These are phyloP conservation scores for Epinephelus fuscoguttatus DNA, from an alignment of 2,113 vertebrate species.

Conservation along the genomic window DNA sequence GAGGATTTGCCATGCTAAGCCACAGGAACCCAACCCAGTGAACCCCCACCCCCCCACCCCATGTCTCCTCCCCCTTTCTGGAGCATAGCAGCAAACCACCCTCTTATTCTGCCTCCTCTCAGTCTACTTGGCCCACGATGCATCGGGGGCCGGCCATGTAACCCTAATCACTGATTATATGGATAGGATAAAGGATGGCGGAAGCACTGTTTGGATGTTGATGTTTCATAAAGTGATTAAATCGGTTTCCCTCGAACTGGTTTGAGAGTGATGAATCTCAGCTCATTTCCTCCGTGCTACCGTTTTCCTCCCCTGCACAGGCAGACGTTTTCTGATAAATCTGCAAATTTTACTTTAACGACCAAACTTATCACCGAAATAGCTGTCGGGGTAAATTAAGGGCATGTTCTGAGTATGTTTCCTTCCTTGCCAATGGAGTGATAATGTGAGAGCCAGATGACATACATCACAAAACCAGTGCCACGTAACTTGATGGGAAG, in stretches of 20 bases:
- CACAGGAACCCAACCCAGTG: slow-evolving; percentile 72
- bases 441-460: slow-evolving; percentile 55
- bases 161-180: slow-evolving; percentile 46
- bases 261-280: slow-evolving; percentile 31
- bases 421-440: slow-evolving; percentile 4
- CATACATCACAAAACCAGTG: slow-evolving; percentile 44
- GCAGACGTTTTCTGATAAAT: slow-evolving; percentile 25
- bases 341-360: slow-evolving; percentile 29
- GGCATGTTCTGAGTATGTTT: not conserved
- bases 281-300: not conserved
- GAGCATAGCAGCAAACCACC: slow-evolving; percentile 42
- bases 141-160: slow-evolving; percentile 13
- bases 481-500: slow-evolving; percentile 43
- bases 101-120: slow-evolving; percentile 1
- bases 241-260: slow-evolving; percentile 13
- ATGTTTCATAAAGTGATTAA: slow-evolving; percentile 43
- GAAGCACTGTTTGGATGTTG: slow-evolving; percentile 10
- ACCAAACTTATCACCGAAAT: slow-evolving; percentile 25
- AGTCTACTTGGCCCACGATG: slow-evolving; percentile 9
- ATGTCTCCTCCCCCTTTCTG: slow-evolving; percentile 37
- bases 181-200: slow-evolving; percentile 12
- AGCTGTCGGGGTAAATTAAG: slow-evolving; percentile 38
- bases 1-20: slow-evolving; percentile 83
- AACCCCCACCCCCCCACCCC: slow-evolving; percentile 60
- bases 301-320: not conserved